These are phyloP conservation scores for Drosophila saltans DNA, from an alignment of 1,140 invertebrate genomes.

Conservation along the genomic window DNA sequence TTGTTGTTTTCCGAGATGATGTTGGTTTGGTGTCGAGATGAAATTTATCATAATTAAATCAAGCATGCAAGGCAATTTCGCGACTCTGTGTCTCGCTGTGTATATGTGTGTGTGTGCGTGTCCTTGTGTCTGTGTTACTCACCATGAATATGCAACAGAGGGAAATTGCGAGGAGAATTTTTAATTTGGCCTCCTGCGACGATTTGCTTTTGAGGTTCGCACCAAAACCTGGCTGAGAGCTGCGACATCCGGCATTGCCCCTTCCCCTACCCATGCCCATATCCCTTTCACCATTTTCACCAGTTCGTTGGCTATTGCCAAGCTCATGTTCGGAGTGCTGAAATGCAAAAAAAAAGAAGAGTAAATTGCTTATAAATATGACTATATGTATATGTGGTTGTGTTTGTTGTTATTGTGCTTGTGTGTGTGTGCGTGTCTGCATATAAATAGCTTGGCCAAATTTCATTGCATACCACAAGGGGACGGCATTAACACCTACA, in stretches of 20 bases:
- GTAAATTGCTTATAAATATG: constrained; percentile 57
- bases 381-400: constrained; percentile 32
- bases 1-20: constrained; percentile 23
- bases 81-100: neutral
- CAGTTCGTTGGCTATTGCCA: constrained; percentile 9
- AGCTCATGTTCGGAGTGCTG: constrained; percentile 46
- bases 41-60: constrained; percentile 71
- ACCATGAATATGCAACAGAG: constrained; percentile 88
- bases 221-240: constrained; percentile 62
- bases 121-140: constrained; percentile 54
- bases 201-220: constrained; percentile 83
- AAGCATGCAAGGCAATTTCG: constrained; percentile 13
- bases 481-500: neutral
- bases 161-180: constrained; percentile 85
- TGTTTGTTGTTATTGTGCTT: neutral
- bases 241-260: constrained; percentile 43
- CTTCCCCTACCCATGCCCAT: neutral
- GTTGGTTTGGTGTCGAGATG: constrained; percentile 23
- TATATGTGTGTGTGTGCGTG: constrained; percentile 13
- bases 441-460: constrained; percentile 50
- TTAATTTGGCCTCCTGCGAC: constrained; percentile 84
- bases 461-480: constrained; percentile 43
- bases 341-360: constrained; percentile 18
- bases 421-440: constrained; percentile 25
- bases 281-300: constrained; percentile 15